Base-by-base conservation (phyloP, 2,888 invertebrate species). In the Polyploca ridens region DNA sequence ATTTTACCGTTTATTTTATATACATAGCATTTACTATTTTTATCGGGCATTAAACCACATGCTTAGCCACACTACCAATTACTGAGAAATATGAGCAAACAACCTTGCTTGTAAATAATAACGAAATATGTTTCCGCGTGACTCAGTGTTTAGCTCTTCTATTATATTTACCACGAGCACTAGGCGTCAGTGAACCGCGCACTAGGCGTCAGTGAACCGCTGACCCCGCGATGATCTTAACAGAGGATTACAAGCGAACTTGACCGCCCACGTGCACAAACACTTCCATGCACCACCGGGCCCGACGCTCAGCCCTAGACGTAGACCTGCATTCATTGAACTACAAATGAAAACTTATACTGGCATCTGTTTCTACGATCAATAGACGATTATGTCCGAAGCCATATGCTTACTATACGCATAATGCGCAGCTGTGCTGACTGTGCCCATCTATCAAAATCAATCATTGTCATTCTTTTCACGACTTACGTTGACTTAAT, bases 211-310 rank as follows among this genome's bases (percentile, higher is more conserved):
- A 76, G 76, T 86, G 89, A 87, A 87, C 90, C 81, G 80, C 72
- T 89, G 91, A 92, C 90, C 91, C 86, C 85, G 71, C 75, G 78
- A 74, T 71, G 66, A 63, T 79, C 79, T 80, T 84, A 83, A 87
- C 86, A 84, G 82, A 83, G 80, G 85, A 87, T 88, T 85, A 90
- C 84, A 84, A 82, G 85, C 84, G 84, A 90, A 90, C 93, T 88
- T 88, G 91, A 88, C 89, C 91, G 91, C 91, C 93, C 89, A 92
- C 92, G 81, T 78, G 72, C 76, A 70, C 74, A 75, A 82, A 82
- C 77, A 77, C 80, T 81, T 80, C 77, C 81, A 81, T 81, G 79
- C 77, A 77, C 72, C 72, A 74, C 73, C 68, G 75, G 54, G 54
- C 54, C 10, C 68, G 75, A 76, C n/a, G 27, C 74, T 74, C 75